phyloP scores from a whole-genome alignment of 1,140 invertebrate species.

The Ephestia elutella region DNA sequence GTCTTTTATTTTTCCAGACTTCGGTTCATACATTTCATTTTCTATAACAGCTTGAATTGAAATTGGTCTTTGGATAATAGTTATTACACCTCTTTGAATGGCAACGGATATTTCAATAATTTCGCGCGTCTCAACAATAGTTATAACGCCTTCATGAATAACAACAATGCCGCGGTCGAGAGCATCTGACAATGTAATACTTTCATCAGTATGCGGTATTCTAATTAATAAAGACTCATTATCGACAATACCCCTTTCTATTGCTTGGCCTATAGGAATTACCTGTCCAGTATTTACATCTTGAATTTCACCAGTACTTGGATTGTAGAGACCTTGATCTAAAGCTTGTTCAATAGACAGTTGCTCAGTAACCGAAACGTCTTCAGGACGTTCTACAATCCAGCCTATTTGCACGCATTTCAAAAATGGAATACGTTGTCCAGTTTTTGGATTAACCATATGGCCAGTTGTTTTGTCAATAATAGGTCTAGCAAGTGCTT shows the following conservation, averaged over 20 bases:
- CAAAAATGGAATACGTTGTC: constrained; percentile 87
- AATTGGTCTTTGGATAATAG: constrained; percentile 81
- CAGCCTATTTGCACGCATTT: constrained; percentile 85
- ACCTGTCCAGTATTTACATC: constrained; percentile 77
- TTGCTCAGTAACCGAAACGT: constrained; percentile 59
- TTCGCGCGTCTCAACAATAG: constrained; percentile 80
- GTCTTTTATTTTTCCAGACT: constrained; percentile 83
- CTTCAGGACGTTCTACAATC: constrained; percentile 79
- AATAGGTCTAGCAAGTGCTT: constrained; percentile 83
- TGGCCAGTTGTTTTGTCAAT: constrained; percentile 85
- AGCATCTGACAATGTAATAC: constrained; percentile 82
- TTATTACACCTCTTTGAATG: constrained; percentile 81
- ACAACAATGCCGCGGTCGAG: constrained; percentile 86
- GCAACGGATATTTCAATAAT: constrained; percentile 81
- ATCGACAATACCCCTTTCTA: constrained; percentile 83
- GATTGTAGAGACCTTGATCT: constrained; percentile 79
- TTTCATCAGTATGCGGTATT: constrained; percentile 82
- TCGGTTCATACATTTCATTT: constrained; percentile 81
- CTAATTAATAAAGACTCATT: constrained; percentile 82
- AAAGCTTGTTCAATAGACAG: constrained; percentile 80
- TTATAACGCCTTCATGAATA: constrained; percentile 81
- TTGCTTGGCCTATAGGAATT: constrained; percentile 81
- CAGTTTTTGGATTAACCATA: constrained; percentile 88
- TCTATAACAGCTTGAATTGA: constrained; percentile 84
- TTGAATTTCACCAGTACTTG: constrained; percentile 77